Percentiles rank a stretch among this genome's conserved stretches.
These are phyloP conservation scores for Aricia agestis DNA, from an alignment of 1,140 invertebrate species.

Conservation along the genomic window DNA sequence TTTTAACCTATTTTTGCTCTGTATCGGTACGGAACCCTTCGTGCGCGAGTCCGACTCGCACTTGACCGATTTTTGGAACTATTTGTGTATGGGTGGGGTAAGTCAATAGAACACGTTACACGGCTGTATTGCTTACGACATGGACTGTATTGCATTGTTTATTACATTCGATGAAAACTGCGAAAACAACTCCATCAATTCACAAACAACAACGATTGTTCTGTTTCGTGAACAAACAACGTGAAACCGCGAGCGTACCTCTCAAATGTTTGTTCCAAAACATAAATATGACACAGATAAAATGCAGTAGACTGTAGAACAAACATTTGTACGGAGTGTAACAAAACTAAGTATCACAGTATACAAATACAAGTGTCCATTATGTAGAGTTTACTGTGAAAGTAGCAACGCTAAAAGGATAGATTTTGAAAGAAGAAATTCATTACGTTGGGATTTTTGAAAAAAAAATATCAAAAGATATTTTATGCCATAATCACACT, in stretches of 20 bases:
- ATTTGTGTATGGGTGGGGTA: not conserved
- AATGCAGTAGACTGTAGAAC: not conserved
- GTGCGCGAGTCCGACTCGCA: no score
- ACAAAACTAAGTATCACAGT: not conserved
- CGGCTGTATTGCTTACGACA: not conserved
- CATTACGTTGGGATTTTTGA: no score
- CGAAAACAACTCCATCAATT: not conserved
- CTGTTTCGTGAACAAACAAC: not conserved
- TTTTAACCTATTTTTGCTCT: no score
- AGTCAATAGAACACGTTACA: not conserved
- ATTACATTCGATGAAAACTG: not conserved
- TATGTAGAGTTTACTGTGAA: no score
- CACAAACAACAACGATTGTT: not conserved
- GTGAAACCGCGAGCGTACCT: not conserved
- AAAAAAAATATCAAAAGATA: no score
- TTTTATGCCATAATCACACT: no score
- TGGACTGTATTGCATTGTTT: not conserved
- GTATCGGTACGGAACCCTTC: no score
- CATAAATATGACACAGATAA: not conserved
- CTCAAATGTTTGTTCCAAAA: not conserved
- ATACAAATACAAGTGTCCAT: no score
- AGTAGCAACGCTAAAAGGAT: no score
- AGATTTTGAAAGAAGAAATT: no score
- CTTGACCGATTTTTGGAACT: no score
- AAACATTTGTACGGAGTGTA: no score